These are phyloP conservation scores for Chloroclysta siterata DNA, from an alignment of 2,888 invertebrate genomes.

Conservation along the genomic window DNA sequence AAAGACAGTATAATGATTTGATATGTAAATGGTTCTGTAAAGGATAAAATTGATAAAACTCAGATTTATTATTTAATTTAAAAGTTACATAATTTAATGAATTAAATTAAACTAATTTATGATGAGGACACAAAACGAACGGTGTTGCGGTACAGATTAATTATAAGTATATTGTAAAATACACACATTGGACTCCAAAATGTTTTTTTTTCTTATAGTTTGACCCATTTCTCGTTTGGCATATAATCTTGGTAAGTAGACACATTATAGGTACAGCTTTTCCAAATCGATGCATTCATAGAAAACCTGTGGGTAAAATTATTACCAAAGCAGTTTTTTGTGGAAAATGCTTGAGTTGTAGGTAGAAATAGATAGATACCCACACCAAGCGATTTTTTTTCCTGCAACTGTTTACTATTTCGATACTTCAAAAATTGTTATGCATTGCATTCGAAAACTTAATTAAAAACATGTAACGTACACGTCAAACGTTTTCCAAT, in stretches of 20 bases:
- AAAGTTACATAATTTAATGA: constrained; percentile 6
- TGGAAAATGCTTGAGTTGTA: neutral
- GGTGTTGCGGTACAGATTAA: constrained; percentile 13
- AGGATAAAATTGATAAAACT: neutral
- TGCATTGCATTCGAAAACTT: constrained; percentile 30
- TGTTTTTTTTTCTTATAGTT: constrained; percentile 2
- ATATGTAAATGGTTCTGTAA: neutral
- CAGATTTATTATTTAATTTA: neutral
- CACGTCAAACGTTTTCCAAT: constrained; percentile 78
- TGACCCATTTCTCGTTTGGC: neutral
- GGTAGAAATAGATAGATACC: too few species aligned
- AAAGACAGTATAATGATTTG: neutral
- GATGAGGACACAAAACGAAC: neutral
- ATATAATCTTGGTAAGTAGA: too few species aligned
- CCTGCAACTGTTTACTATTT: constrained; percentile 2
- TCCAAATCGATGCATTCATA: too few species aligned
- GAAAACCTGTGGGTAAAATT: too few species aligned
- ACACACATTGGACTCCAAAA: constrained; percentile 16
- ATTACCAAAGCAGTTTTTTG: too few species aligned
- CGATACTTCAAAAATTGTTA: constrained; percentile 6
- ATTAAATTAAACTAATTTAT: constrained; percentile 1
- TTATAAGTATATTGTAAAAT: constrained; percentile 20
- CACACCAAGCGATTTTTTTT: neutral
- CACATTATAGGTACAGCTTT: too few species aligned
- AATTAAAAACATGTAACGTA: constrained; percentile 61